Percentiles rank a stretch among this genome's conserved stretches.
Conservation (phyloP, 2,113 vertebrate species). For the Apaloderma vittatum region DNA sequence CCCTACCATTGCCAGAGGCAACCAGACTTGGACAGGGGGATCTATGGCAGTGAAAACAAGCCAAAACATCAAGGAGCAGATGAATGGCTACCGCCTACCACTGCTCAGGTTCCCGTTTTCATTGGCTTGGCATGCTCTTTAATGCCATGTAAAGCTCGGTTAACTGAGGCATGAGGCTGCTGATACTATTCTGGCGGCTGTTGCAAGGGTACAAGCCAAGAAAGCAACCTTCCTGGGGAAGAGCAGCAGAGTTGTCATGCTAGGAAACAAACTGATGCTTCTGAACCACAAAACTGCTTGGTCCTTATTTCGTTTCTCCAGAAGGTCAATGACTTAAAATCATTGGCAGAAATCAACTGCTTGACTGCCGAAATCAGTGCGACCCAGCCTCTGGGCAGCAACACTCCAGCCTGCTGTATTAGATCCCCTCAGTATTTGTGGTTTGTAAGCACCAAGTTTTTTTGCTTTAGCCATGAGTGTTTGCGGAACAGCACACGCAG, state of each 20-base stretch:
- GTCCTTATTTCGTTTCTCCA: not conserved
- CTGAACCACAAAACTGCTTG: not conserved
- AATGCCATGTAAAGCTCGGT: constrained; percentile 23
- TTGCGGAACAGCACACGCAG: not conserved
- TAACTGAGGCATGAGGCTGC: constrained; percentile 23
- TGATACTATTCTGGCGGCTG: constrained; percentile 16
- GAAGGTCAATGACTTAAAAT: not conserved
- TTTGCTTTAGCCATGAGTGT: not conserved
- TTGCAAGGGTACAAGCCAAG: not conserved
- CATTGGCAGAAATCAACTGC: not conserved
- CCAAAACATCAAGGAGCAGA: constrained; percentile 13
- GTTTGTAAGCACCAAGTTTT: not conserved
- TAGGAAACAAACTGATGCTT: not conserved
- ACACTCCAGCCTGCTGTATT: not conserved
- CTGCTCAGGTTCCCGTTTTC: not conserved
- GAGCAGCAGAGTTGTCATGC: not conserved
- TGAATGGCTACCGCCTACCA: not conserved
- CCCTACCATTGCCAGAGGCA: not conserved
- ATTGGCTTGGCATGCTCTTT: not conserved
- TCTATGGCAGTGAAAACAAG: constrained; percentile 31
- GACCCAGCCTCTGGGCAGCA: not conserved
- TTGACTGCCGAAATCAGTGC: not conserved
- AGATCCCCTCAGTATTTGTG: not conserved
- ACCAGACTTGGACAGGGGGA: not conserved
- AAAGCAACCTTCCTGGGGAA: constrained; percentile 18